Conservation (phyloP, 1,140 invertebrate genomes). For the Samia ricini region DNA sequence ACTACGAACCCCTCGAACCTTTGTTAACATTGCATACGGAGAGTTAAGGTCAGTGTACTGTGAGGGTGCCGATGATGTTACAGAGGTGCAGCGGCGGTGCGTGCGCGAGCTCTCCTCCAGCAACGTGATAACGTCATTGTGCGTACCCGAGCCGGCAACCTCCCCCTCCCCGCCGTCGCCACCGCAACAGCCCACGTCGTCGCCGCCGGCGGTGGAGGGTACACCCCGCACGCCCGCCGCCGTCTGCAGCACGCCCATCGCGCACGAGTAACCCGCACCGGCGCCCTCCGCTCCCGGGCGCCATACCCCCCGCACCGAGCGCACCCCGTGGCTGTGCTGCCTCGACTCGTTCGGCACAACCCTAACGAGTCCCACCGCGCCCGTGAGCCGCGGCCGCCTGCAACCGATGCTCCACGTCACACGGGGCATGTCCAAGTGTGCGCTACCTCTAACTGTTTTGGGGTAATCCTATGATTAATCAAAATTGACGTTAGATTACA, state of each 20-base stretch:
- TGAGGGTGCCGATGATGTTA: no score
- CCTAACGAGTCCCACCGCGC: neutral
- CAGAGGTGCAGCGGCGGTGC: constrained; percentile 64
- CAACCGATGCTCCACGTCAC: no score
- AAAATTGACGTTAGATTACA: no score
- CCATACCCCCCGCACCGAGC: constrained; percentile 3
- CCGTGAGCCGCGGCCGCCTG: no score
- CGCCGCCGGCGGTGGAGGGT: constrained; percentile 37
- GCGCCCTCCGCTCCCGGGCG: neutral
- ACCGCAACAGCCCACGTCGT: constrained; percentile 3
- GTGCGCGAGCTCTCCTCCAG: constrained; percentile 63
- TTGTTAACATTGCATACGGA: no score
- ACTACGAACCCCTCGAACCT: no score
- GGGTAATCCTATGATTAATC: no score
- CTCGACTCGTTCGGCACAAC: neutral
- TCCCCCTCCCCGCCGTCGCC: neutral
- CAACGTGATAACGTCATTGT: constrained; percentile 52
- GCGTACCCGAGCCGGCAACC: constrained; percentile 19
- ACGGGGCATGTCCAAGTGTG: no score
- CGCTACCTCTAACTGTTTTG: no score
- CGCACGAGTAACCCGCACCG: constrained; percentile 42
- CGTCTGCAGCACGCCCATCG: constrained; percentile 59
- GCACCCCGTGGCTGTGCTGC: neutral
- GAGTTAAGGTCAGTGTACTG: neutral
- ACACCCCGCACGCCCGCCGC: constrained; percentile 38